These are phyloP conservation scores for Aurelia sp. DNA, from an alignment of 30 jellyfish, hydroid and myxozoan genomes.

Conservation along the genomic window DNA sequence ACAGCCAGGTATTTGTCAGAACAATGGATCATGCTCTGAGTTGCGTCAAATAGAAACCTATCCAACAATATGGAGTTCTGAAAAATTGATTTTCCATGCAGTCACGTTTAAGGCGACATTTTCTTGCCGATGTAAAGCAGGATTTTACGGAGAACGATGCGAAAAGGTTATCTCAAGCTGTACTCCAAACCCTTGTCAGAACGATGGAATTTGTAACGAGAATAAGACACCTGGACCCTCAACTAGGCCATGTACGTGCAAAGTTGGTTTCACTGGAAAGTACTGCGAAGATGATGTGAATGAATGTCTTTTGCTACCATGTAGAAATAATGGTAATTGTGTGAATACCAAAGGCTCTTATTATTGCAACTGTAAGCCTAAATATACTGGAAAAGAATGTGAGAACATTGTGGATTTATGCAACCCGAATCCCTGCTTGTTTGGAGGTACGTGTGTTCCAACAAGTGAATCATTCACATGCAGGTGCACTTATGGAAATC, in stretches of 20 bases:
- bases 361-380: constrained; percentile 62
- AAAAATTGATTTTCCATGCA: constrained; percentile 52
- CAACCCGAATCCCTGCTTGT: constrained; percentile 70
- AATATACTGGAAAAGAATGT: constrained; percentile 67
- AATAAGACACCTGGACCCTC: background rate
- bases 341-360: constrained; percentile 50
- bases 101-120: constrained; percentile 41
- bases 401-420: constrained; percentile 70
- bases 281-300: constrained; percentile 80
- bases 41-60: constrained; percentile 1
- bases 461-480: constrained; percentile 53
- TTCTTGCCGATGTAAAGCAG: constrained; percentile 77
- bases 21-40: constrained; percentile 62
- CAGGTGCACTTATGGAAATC: constrained; percentile 56
- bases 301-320: constrained; percentile 65
- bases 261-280: constrained; percentile 64
- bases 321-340: constrained; percentile 66
- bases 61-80: constrained; percentile 28
- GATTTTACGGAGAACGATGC: constrained; percentile 81
- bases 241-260: constrained; percentile 58
- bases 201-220: constrained; percentile 65
- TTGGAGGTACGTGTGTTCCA: constrained; percentile 59
- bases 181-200: constrained; percentile 79
- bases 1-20: constrained; percentile 9
- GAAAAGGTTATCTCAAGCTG: constrained; percentile 61